Conservation (phyloP, 2,797 vertebrate species). For the Trematomus bernacchii region DNA sequence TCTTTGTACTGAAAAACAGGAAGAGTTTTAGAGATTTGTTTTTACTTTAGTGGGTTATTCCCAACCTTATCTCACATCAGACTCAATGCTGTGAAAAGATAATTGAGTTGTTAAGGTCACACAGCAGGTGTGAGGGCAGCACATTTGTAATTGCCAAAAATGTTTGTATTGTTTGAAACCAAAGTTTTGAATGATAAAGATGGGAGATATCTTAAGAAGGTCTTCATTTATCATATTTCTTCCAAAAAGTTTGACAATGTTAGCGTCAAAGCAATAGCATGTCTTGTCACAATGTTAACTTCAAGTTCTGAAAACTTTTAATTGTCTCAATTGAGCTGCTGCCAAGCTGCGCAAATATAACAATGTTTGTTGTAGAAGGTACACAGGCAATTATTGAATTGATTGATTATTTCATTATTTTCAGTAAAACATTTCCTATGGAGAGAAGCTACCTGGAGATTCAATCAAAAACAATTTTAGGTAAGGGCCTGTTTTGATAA, state of each 20-base stretch:
- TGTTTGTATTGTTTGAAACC: background rate
- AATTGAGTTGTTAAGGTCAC: background rate
- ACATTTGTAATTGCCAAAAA: background rate
- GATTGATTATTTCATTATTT: slow-evolving; percentile 10
- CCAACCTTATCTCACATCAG: background rate
- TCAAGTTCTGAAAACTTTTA: slow-evolving; percentile 11
- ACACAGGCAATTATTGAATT: slow-evolving; percentile 1
- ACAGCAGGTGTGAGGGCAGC: background rate
- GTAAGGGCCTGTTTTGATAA: slow-evolving; percentile 20
- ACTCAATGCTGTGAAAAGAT: background rate
- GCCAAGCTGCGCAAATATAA: background rate
- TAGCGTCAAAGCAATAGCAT: background rate
- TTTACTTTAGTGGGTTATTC: background rate
- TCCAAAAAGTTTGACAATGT: background rate
- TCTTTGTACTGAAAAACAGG: background rate
- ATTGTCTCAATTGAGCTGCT: slow-evolving; percentile 30
- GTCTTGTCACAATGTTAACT: background rate
- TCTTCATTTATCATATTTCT: background rate
- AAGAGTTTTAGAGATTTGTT: background rate
- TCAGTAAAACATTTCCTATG: slow-evolving; percentile 5
- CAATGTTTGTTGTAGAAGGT: slow-evolving; percentile 3
- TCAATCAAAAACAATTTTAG: slow-evolving; percentile 38
- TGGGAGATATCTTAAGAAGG: background rate
- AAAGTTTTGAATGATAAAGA: background rate
- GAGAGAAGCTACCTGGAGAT: slow-evolving; percentile 12